phyloP scores from a whole-genome alignment of 1,140 invertebrate species.

The Leptinotarsa undecemlineata region DNA sequence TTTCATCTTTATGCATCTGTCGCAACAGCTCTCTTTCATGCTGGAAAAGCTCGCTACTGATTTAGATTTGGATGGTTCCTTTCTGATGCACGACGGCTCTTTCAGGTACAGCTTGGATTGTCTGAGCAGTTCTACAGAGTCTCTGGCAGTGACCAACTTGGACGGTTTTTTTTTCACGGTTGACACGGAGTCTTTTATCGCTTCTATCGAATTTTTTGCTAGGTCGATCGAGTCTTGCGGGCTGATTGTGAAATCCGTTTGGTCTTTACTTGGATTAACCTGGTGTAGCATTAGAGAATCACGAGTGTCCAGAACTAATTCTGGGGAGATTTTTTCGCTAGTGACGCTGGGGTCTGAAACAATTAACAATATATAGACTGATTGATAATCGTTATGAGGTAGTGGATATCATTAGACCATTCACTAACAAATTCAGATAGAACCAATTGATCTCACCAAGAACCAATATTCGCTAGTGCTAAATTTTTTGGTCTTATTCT shows the following conservation, averaged over 20 bases:
- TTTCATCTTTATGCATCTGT: constrained; percentile 2
- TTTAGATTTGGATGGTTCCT: neutral
- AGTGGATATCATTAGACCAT: no score
- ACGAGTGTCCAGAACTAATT: constrained; percentile 22
- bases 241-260: constrained; percentile 6
- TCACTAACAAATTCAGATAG: no score
- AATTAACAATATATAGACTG: no score
- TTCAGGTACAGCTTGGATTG: constrained; percentile 26
- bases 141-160: constrained; percentile 28
- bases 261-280: constrained; percentile 22
- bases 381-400: no score
- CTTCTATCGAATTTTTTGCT: constrained; percentile 28
- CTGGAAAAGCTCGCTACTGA: neutral
- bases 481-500: no score
- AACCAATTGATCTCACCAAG: no score
- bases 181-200: constrained; percentile 18
- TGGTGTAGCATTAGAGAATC: constrained; percentile 36
- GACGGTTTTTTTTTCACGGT: constrained; percentile 24
- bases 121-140: constrained; percentile 37
- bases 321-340: neutral
- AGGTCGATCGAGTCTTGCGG: constrained; percentile 28
- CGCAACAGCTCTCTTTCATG: constrained; percentile 3
- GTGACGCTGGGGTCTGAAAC: neutral
- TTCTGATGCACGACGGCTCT: constrained; percentile 7
- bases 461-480: no score